Percentiles rank a stretch among this genome's conserved stretches.
These are phyloP conservation scores for Monochamus saltuarius DNA, from an alignment of 1,140 invertebrate species.

Conservation along the genomic window DNA sequence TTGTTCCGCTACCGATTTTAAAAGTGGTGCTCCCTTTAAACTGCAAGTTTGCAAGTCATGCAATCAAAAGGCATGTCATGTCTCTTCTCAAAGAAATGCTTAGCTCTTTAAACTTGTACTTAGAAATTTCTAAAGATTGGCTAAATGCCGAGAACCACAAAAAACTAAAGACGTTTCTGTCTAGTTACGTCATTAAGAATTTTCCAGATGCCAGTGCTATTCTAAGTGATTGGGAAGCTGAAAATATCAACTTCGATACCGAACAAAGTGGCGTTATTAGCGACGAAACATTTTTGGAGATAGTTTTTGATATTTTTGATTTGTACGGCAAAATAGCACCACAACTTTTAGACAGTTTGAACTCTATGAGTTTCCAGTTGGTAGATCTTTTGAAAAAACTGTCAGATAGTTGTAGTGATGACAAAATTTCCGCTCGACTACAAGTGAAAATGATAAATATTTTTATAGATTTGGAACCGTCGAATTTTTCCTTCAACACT, in stretches of 20 bases:
- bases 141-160: conserved; percentile 36
- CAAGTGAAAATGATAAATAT: conserved; percentile 68
- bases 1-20: conserved; percentile 55
- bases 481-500: conserved; percentile 58
- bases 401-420: conserved; percentile 40
- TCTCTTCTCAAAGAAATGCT: conserved; percentile 55
- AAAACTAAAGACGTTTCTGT: conserved; percentile 52
- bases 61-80: conserved; percentile 54
- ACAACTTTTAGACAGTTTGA: conserved; percentile 55
- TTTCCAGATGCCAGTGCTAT: conserved; percentile 56
- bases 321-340: conserved; percentile 58
- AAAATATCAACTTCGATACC: conserved; percentile 30
- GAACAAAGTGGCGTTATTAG: conserved; percentile 31
- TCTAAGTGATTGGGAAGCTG: conserved; percentile 53
- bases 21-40: conserved; percentile 53
- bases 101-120: conserved; percentile 51
- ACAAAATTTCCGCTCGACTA: conserved; percentile 46
- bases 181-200: conserved; percentile 55
- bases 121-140: conserved; percentile 47
- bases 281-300: conserved; percentile 46
- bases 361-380: conserved; percentile 47
- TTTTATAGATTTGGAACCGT: conserved; percentile 60
- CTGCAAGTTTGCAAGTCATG: conserved; percentile 47
- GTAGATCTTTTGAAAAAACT: conserved; percentile 54
- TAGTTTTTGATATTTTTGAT: conserved; percentile 58